Evolutionary conservation across 2,888 invertebrate species (phyloP).

Genomic region (Latheticus oryzae): DNA sequence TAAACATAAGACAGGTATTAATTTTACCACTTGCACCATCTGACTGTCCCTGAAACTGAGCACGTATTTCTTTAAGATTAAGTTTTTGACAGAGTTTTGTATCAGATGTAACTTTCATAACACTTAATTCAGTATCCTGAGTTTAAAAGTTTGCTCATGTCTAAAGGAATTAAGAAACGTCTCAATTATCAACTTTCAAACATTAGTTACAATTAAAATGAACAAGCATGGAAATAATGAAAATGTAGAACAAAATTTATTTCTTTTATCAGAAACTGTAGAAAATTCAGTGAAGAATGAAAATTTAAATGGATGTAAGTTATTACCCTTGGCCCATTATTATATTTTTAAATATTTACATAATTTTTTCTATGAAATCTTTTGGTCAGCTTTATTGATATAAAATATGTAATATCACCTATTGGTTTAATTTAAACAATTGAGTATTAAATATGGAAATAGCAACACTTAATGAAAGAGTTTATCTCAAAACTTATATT

Average conservation of each 20-base stretch:
- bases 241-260: slow-evolving; percentile 6
- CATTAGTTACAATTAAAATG: background rate
- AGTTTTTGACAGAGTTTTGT: too few species aligned
- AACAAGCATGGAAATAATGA: background rate
- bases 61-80: too few species aligned
- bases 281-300: slow-evolving; percentile 1
- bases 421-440: slow-evolving; percentile 12
- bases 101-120: too few species aligned
- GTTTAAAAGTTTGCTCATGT: too few species aligned
- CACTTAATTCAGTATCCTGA: too few species aligned
- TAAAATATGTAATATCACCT: background rate
- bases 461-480: slow-evolving; percentile 4
- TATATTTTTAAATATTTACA: too few species aligned
- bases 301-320: background rate
- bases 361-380: too few species aligned
- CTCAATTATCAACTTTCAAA: too few species aligned
- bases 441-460: background rate
- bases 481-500: slow-evolving; percentile 3
- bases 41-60: too few species aligned
- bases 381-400: slow-evolving; percentile 1
- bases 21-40: too few species aligned
- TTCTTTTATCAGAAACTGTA: slow-evolving; percentile 2
- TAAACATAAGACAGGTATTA: too few species aligned
- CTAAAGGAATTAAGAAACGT: too few species aligned
- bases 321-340: slow-evolving; percentile 8